These are phyloP conservation scores for Agapetus fuscipes DNA, from an alignment of 2,888 invertebrate genomes.

Conservation along the genomic window DNA sequence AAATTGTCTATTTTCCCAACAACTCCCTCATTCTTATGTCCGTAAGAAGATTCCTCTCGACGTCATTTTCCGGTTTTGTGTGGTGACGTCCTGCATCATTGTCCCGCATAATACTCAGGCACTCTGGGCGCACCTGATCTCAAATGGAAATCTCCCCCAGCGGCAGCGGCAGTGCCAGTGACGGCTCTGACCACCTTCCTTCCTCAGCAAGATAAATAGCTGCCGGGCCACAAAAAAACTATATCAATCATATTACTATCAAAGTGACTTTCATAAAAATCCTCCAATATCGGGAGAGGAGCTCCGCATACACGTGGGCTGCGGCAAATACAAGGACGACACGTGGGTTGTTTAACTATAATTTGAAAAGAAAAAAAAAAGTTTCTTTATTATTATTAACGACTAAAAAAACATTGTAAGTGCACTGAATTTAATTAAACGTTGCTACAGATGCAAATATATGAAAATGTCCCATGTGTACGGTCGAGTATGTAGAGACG, in stretches of 20 bases:
- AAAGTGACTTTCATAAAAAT: slow-evolving; percentile 21
- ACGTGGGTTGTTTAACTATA: too few relatives aligned
- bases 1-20: too few relatives aligned
- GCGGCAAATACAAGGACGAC: slow-evolving; percentile 1
- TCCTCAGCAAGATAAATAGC: slow-evolving; percentile 19
- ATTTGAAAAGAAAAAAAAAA: too few relatives aligned
- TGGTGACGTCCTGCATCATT: slow-evolving; percentile 24
- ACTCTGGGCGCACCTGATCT: slow-evolving; percentile 19
- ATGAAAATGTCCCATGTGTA: too few relatives aligned
- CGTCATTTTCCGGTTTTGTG: too few relatives aligned
- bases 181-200: slow-evolving; percentile 2
- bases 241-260: slow-evolving; percentile 23
- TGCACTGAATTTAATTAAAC: too few relatives aligned
- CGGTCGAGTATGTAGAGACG: too few relatives aligned
- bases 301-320: neutral
- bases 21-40: too few relatives aligned
- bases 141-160: slow-evolving; percentile 20
- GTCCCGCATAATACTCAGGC: slow-evolving; percentile 19
- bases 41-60: too few relatives aligned
- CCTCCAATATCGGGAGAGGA: slow-evolving; percentile 20
- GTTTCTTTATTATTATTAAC: too few relatives aligned
- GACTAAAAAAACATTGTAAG: too few relatives aligned
- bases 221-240: slow-evolving; percentile 14
- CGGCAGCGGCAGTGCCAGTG: slow-evolving; percentile 18
- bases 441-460: too few relatives aligned